These are phyloP conservation scores for Enchytraeus crypticus DNA, from an alignment of 2,888 invertebrate species.

Conservation along the genomic window DNA sequence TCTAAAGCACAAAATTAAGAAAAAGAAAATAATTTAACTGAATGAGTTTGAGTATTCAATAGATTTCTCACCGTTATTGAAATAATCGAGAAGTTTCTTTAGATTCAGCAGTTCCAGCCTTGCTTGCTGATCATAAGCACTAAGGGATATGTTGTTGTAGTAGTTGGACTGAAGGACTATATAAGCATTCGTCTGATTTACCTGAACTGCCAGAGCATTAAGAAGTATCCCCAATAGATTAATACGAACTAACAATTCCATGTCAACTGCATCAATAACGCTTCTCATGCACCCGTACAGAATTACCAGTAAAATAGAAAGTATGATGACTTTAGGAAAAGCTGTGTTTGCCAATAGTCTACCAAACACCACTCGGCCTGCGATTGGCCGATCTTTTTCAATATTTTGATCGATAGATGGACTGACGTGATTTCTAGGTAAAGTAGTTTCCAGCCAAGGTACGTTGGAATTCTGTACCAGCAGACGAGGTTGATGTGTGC, in stretches of 20 bases:
- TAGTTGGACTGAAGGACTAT: conserved; percentile 31
- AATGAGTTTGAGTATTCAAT: too few species aligned
- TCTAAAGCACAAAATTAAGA: too few species aligned
- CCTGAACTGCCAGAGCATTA: conserved; percentile 25
- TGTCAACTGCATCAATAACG: conserved; percentile 5
- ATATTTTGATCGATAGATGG: too few species aligned
- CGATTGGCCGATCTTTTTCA: background rate
- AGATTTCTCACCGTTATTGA: conserved; percentile 24
- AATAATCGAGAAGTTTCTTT: conserved; percentile 22
- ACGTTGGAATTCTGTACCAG: too few species aligned
- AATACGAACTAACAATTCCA: conserved; percentile 11
- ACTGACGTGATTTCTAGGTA: too few species aligned
- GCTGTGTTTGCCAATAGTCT: conserved; percentile 8
- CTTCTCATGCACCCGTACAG: conserved; percentile 16
- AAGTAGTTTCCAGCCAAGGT: too few species aligned
- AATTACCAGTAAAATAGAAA: conserved; percentile 17
- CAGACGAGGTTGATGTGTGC: too few species aligned
- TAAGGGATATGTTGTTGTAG: conserved; percentile 30
- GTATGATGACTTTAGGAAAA: conserved; percentile 22
- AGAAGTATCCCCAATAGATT: conserved; percentile 18
- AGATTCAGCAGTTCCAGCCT: conserved; percentile 22
- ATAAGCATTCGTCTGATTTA: conserved; percentile 31
- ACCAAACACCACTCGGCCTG: conserved; percentile 2
- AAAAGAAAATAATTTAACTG: too few species aligned
- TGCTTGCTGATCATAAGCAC: conserved; percentile 22